These are phyloP conservation scores for Pagetopsis macropterus DNA, from an alignment of 2,797 vertebrate genomes.

Conservation along the genomic window DNA sequence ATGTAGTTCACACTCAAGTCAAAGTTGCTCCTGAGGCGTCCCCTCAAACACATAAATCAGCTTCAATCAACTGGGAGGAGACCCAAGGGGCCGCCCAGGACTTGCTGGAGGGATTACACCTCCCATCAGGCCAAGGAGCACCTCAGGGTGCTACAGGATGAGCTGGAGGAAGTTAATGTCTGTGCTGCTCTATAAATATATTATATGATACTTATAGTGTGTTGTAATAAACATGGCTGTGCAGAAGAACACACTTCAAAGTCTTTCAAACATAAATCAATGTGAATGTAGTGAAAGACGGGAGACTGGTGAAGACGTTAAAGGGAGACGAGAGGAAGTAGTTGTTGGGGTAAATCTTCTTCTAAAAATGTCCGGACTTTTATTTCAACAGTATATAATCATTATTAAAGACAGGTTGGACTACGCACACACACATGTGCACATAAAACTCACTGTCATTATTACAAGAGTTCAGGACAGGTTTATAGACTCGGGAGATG, in stretches of 20 bases:
- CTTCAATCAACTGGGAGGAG: constrained; percentile 39
- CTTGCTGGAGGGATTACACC: constrained; percentile 45
- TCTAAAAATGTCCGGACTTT: constrained; percentile 65
- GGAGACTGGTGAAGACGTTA: constrained; percentile 29
- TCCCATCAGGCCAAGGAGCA: constrained; percentile 44
- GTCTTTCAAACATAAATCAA: constrained; percentile 40
- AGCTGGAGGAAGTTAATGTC: constrained; percentile 26
- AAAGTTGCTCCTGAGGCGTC: constrained; percentile 48
- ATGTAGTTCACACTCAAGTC: constrained; percentile 37
- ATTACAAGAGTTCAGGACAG: constrained; percentile 68
- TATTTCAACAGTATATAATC: constrained; percentile 68
- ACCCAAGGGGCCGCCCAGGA: constrained; percentile 41
- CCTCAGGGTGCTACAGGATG: constrained; percentile 13
- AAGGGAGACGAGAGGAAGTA: constrained; percentile 45
- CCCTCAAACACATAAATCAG: constrained; percentile 29
- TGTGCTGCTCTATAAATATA: constrained; percentile 35
- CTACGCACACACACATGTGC: constrained; percentile 27
- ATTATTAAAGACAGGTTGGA: constrained; percentile 60
- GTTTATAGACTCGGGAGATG: constrained; percentile 74
- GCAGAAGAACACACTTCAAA: constrained; percentile 29
- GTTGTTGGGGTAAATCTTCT: constrained; percentile 59
- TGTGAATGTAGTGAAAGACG: constrained; percentile 23
- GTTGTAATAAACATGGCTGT: constrained; percentile 45
- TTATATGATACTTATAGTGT: constrained; percentile 43
- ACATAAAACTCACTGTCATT: constrained; percentile 66